Conservation (phyloP, 1,140 invertebrate genomes). For the Agraylea sexmaculata region DNA sequence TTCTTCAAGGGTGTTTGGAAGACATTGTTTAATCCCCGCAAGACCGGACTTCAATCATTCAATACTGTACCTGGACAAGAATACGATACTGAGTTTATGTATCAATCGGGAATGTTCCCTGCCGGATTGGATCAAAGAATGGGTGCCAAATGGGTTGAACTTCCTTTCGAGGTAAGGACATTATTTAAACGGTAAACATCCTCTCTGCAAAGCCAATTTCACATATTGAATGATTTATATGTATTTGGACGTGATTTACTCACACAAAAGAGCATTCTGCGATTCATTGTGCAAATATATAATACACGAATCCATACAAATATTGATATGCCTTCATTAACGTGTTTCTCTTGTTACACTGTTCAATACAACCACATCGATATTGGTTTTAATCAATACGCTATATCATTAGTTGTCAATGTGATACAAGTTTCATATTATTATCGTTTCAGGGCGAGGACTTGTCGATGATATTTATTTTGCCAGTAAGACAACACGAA, state of each 20-base stretch:
- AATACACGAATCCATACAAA: too few relatives aligned
- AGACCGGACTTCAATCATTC: slow-evolving; percentile 45
- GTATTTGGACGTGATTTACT: background rate
- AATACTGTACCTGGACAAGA: slow-evolving; percentile 24
- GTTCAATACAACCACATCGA: too few relatives aligned
- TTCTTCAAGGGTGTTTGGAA: slow-evolving; percentile 69
- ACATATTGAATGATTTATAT: too few relatives aligned
- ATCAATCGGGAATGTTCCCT: slow-evolving; percentile 22
- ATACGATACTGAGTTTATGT: slow-evolving; percentile 28
- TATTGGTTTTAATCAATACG: too few relatives aligned
- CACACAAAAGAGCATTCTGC: too few relatives aligned
- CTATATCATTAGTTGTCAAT: background rate
- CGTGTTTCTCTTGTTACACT: too few relatives aligned
- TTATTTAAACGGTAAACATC: background rate
- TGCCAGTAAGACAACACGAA: slow-evolving; percentile 38
- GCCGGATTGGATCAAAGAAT: slow-evolving; percentile 25
- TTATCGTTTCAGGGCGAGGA: slow-evolving; percentile 37
- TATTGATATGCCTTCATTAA: too few relatives aligned
- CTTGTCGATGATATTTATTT: slow-evolving; percentile 45
- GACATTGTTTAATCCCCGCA: slow-evolving; percentile 44
- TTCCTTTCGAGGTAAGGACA: slow-evolving; percentile 51
- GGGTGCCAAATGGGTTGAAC: slow-evolving; percentile 33
- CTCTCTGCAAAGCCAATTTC: background rate
- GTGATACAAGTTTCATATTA: background rate
- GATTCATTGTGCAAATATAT: too few relatives aligned